Evolutionary conservation across 1,140 invertebrate genomes (phyloP), one percentile per base, ranked within the genome.

Genomic region (Scaptomyza graminum): DNA sequence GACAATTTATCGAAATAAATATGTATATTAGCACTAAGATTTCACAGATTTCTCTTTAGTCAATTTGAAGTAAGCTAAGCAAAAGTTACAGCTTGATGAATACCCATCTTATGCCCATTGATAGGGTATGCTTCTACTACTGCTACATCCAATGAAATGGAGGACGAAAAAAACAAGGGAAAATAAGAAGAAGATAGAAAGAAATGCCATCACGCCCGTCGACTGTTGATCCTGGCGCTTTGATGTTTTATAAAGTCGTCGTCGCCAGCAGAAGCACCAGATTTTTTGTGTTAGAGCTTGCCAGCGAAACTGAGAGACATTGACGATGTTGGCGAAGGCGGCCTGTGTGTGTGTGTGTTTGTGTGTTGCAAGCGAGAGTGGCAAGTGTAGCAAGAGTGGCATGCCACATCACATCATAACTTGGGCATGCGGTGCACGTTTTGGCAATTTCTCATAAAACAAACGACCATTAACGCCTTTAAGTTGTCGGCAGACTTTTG

Each of bases 391-490:
- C 69, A 59, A 56, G 57, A 54, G 51, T 39, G 43, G 34, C 44
- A 25, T 31, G 44, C 8, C 54, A 50, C 34, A 51, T 25, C 22
- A 52, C 50, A 71, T 91, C 34, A 51, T 25, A 13, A 52, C 50
- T 74, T 91, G 52, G n/a, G 57, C 59, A 91, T 91, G 79, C 90
- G 18, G 66, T 64, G 77, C 90, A 91, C 90, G 90, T 90, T 90
- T 90, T 79, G 79, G 90, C 90, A 91, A 91, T 91, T 91, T 91
- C 90, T 91, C 90, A 91, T 91, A 91, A 91, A 91, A 91, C 90
- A 91, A 91, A 91, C 90, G 90, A 84, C 90, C 90, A 91, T 91
- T 91, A 91, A 87, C 83, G 83, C 83, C 83, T 87, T 87, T 87
- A 87, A 87, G 82, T 87, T 87, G 82, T 87, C 82, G 83, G 82